These are phyloP conservation scores for Mus minutoides DNA, from an alignment of 2,797 vertebrate genomes.

Conservation along the genomic window DNA sequence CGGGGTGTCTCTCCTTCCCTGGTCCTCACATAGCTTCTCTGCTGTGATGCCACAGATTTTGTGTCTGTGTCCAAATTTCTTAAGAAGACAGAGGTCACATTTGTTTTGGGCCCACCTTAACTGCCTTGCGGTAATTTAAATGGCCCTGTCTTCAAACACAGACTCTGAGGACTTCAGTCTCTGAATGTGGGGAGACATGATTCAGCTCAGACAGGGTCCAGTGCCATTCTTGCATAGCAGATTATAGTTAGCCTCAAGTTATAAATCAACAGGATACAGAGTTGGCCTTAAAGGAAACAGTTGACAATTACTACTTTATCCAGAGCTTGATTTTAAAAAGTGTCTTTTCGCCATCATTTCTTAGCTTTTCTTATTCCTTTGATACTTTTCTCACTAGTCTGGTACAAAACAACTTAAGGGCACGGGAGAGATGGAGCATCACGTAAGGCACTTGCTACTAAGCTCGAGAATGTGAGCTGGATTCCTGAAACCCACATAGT, in stretches of 20 bases:
- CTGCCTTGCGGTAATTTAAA: neutral
- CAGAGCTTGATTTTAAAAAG: neutral
- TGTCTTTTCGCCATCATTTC: neutral
- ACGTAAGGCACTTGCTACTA: neutral
- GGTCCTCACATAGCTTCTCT: neutral
- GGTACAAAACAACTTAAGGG: neutral
- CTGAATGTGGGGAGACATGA: neutral
- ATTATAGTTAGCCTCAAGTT: neutral
- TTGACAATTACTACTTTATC: neutral
- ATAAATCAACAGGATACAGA: neutral
- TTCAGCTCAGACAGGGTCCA: neutral
- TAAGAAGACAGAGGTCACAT: neutral
- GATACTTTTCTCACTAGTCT: neutral
- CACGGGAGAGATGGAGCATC: neutral
- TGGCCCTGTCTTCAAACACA: neutral
- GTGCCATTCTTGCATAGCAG: neutral
- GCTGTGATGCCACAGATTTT: neutral
- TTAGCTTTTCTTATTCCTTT: neutral
- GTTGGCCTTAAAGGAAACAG: neutral
- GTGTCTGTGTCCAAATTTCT: neutral
- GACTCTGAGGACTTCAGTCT: neutral
- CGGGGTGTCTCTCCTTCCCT: too few relatives aligned
- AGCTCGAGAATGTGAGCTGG: too few relatives aligned
- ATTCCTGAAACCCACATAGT: neutral
- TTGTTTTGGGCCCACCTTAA: neutral